Evolutionary conservation across 2,888 invertebrate species (phyloP), one percentile per base, ranked within the genome.

Genomic region (Acrocyrtus sp.): DNA sequence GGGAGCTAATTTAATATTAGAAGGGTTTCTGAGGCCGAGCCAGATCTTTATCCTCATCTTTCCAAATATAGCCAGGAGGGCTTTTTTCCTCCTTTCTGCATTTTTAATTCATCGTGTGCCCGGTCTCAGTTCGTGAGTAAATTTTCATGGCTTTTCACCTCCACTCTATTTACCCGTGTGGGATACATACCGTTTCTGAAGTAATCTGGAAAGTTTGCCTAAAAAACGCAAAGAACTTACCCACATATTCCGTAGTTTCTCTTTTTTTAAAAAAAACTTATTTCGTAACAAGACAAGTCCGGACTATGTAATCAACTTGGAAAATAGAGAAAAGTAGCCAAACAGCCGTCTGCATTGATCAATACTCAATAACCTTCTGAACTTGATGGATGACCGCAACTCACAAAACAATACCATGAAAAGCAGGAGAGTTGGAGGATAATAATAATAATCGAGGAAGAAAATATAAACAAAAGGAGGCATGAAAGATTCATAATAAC

Each of bases 401-500:
- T 26, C 51, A 26, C 51, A 50, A 12, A 21, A 56, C 56, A 4
- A 3, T 29, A 10, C 22, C 29, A 41, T 27, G 3, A 24, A 17
- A 27, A 12, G 26, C 19, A 26, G n/a, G 43, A 39, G 41, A 39
- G 56, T 22, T 22, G 51, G 24, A 51, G 15, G 24, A n/a, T n/a
- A n/a, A n/a, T 26, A 51, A 43, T 43, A 21, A 22, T n/a, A n/a
- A 48, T 21, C 2, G 48, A 21, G 17, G 43, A 47, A 47, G 47
- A 8, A 47, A 47, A 47, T 47, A 63, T 53, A 51, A 54, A 63
- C 47, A 45, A 48, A 65, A 67, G 58, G 41, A 50, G 29, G 43
- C 45, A 54, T 69, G 41, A 54, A 69, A 69, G 61, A 61, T 69
- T 69, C 54, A 69, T 69, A 22, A 24, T 19, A n/a, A n/a, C n/a